These are phyloP conservation scores for Sebastes itinus DNA, from an alignment of 2,797 vertebrate species.

Conservation along the genomic window DNA sequence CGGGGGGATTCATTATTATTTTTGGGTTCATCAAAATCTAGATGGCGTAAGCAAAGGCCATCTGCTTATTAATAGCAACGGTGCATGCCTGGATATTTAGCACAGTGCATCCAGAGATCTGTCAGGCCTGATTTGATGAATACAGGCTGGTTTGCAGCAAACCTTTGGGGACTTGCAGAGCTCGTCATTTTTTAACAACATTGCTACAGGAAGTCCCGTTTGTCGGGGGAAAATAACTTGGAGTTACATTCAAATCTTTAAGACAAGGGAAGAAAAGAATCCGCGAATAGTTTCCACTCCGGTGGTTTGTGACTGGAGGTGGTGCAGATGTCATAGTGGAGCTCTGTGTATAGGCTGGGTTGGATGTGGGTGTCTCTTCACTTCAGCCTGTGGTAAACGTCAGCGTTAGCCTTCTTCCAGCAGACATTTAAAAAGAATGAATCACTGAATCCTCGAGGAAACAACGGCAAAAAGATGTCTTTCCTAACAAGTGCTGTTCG, in stretches of 20 bases:
- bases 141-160: conserved; percentile 14
- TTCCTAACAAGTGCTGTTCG: neutral
- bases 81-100: conserved; percentile 8
- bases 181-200: neutral
- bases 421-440: conserved; percentile 15
- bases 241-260: conserved; percentile 6
- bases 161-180: conserved; percentile 3
- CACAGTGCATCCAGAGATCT: conserved; percentile 21
- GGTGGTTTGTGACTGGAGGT: conserved; percentile 47
- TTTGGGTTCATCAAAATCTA: conserved; percentile 17
- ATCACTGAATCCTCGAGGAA: neutral
- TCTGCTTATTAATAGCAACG: conserved; percentile 31
- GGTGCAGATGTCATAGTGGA: conserved; percentile 32
- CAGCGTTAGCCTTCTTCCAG: neutral
- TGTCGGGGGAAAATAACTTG: conserved; percentile 4
- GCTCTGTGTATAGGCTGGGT: neutral
- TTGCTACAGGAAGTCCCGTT: neutral
- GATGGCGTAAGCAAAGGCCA: conserved; percentile 11
- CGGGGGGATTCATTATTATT: neutral
- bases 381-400: neutral
- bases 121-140: conserved; percentile 17
- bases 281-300: conserved; percentile 24
- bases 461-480: neutral
- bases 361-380: neutral
- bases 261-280: conserved; percentile 14